Evolutionary conservation across 2,888 invertebrate genomes (phyloP), one percentile per base, ranked within the genome.

Genomic region (Linnaemya vulpina): DNA sequence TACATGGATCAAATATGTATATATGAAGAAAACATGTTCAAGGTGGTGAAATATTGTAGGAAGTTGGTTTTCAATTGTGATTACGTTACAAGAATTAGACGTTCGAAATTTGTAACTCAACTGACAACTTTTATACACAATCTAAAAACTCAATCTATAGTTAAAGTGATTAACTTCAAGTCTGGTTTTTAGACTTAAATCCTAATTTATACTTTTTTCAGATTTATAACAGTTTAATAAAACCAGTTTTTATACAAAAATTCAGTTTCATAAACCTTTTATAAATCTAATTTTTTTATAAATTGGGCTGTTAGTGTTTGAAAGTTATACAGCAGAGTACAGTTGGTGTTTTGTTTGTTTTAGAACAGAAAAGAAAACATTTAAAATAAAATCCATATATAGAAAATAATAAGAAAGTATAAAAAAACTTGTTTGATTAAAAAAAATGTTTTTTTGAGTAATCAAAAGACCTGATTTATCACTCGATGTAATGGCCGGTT

Each of bases 381-480:
- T 76, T 76, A 53, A 78, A 78, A 67, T 74, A 46, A 73, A 62
- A 74, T 68, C 73, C 73, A 74, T 83, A 49, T 65, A 74, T 68
- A 78, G 67, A 74, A 65, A 68, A 74, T 79, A 58, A 79, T 70
- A 83, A 46, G 20, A 83, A 67, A 74, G 68, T 80, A 67, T 49
- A 83, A 40, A 60, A 77, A 77, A 60, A 51, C 20, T 49, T 63
- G 43, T 75, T 68, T 63, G 55, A 65, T 67, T 67, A 68, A 60
- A 77, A 43, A 68, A 55, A 65, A 83, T 86, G 3, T 9, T 20
- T 80, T 87, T 86, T 87, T 84, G 90, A 90, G 91, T 91, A 85
- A 92, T 91, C 92, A 92, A 92, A 92, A 92, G 93, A 93, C 93
- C 93, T 93, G 93, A 92, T 91, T 92, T 92, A 91, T 92, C 93